Conservation (phyloP, 2,113 vertebrate genomes). For the Lasiurus cinereus region DNA sequence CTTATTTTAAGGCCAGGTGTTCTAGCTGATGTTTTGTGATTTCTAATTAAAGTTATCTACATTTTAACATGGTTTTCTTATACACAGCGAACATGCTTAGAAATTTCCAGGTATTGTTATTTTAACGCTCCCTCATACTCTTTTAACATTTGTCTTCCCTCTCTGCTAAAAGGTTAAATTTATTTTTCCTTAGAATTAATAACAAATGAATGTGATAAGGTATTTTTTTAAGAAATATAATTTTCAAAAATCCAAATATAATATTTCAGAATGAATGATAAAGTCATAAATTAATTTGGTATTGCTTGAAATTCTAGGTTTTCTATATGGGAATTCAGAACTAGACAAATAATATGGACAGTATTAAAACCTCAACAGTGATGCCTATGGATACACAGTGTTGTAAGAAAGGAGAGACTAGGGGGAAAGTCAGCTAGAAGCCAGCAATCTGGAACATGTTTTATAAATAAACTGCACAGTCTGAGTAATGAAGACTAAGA, state of each 20-base stretch:
- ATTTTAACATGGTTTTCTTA: background rate
- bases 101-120: background rate
- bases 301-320: background rate
- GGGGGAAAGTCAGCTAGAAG: background rate
- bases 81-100: background rate
- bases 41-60: background rate
- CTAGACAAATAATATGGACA: background rate
- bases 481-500: background rate
- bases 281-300: background rate
- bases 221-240: constrained; percentile 15
- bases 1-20: background rate
- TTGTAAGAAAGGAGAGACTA: background rate
- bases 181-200: background rate
- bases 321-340: background rate
- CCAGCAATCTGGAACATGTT: background rate
- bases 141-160: background rate
- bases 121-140: background rate
- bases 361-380: background rate
- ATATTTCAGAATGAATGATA: constrained; percentile 6
- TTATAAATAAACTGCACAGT: background rate
- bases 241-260: constrained; percentile 39
- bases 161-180: background rate
- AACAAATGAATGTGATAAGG: background rate
- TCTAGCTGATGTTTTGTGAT: background rate
- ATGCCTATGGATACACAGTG: background rate